These are phyloP conservation scores for Myocastor coypus DNA, from an alignment of 2,113 vertebrate species.

Conservation along the genomic window DNA sequence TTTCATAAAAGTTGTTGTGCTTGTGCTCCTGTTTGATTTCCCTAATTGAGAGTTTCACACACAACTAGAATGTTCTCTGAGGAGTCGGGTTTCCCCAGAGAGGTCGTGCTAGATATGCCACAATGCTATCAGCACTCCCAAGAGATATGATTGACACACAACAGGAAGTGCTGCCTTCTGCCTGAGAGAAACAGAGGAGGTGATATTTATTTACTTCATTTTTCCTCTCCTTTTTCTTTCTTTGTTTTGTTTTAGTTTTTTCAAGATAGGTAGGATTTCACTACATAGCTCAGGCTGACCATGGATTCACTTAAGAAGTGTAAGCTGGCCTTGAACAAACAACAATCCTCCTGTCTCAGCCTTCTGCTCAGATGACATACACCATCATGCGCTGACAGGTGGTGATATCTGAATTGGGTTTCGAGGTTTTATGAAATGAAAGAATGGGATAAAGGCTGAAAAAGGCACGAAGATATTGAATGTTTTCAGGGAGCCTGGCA, in stretches of 20 bases:
- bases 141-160: no score
- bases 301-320: neutral
- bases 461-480: neutral
- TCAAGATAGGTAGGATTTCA: neutral
- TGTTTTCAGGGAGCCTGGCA: rapidly evolving
- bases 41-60: neutral
- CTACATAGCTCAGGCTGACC: neutral
- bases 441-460: no score
- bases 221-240: neutral
- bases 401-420: neutral
- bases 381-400: neutral
- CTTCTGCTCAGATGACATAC: neutral
- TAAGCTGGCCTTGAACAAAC: neutral
- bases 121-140: no score
- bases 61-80: rapidly evolving
- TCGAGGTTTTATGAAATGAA: neutral
- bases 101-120: rapidly evolving
- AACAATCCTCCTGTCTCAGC: neutral
- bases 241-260: neutral
- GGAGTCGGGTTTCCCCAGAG: neutral
- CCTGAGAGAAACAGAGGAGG: neutral
- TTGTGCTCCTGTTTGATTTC: neutral
- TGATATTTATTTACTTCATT: neutral
- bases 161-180: neutral
- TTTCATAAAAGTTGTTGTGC: neutral